Base-by-base conservation (phyloP, 2,113 vertebrate species). In the Acinonyx jubatus region DNA sequence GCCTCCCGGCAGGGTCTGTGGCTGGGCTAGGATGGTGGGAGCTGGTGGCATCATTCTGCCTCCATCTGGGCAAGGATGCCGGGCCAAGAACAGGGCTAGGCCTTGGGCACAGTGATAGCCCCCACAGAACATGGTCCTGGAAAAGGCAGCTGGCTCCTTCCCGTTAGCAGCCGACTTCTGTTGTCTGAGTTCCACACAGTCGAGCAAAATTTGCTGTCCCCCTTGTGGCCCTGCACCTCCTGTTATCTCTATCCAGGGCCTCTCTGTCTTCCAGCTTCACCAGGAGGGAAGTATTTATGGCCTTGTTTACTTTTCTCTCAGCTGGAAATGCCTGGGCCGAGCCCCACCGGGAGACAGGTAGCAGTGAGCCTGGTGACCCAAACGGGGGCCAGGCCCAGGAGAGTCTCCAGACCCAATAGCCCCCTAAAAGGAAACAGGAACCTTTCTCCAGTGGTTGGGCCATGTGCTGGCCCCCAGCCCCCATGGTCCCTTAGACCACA, bases 221-320 rank as follows among this genome's bases (percentile, higher is more conserved):
- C 82, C 55, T 25, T 55, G 86, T 18, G 92, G 89, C 95, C 84
- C 79, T 71, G n/a, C n/a, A 16, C 87, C 95, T 84, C 91, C 91
- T 45, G 55, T 91, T 95, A 55, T 92, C 96, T 94, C 93, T 66
- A 19, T 50, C 92, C 71, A 69, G 94, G 95, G 94, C 88, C 95
- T 80, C 89, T 92, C 86, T 94, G 93, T 82, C 79, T 95, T 82
- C 71, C 89, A 57, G 93, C 71, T 36, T 50, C 78, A 7, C 83
- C 0, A 1, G 31, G 88, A 97, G 69, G 84, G 85, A 82, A 27
- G 91, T 97, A 94, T 94, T 96, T 95, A 97, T 71, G 61, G 52
- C 71, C 76, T 96, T 98, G 94, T 96, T 98, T 95, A 94, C 97
- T 94, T 85, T 52, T 0, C 38, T 93, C 19, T 90, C 84, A 87